Conservation (phyloP, 2,888 invertebrate genomes). For the Papilio elwesi region DNA sequence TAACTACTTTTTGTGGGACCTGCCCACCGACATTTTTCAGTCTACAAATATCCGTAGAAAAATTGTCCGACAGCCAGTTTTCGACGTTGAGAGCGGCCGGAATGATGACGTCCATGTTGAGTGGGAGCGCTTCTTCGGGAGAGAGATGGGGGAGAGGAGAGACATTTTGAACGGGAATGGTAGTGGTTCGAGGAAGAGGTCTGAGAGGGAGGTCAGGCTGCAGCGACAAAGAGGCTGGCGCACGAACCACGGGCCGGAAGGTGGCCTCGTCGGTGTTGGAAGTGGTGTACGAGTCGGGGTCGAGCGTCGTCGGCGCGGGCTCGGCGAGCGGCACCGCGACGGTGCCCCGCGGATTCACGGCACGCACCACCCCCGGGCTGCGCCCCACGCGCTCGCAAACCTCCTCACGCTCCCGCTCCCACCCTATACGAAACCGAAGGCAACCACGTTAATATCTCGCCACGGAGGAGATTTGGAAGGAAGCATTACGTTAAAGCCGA, state of each 20-base stretch:
- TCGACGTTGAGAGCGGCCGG: constrained; percentile 52
- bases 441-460: constrained; percentile 78
- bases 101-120: constrained; percentile 55
- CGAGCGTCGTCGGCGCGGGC: constrained; percentile 70
- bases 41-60: background rate
- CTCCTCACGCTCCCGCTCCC: constrained; percentile 61
- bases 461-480: constrained; percentile 56
- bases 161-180: constrained; percentile 67
- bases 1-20: constrained; percentile 43
- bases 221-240: constrained; percentile 60
- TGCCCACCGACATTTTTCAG: constrained; percentile 3
- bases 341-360: constrained; percentile 91
- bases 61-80: constrained; percentile 43
- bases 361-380: constrained; percentile 84
- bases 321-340: constrained; percentile 81
- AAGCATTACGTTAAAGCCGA: constrained; percentile 55
- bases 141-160: constrained; percentile 42
- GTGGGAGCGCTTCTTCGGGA: constrained; percentile 49
- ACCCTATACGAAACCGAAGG: constrained; percentile 94
- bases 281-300: constrained; percentile 73
- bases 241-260: constrained; percentile 87
- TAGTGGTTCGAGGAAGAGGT: constrained; percentile 67
- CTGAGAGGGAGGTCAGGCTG: constrained; percentile 58
- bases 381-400: constrained; percentile 53
- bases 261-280: constrained; percentile 87